Evolutionary conservation across 2,113 vertebrate genomes (phyloP).

Genomic region (Xerus inauris): DNA sequence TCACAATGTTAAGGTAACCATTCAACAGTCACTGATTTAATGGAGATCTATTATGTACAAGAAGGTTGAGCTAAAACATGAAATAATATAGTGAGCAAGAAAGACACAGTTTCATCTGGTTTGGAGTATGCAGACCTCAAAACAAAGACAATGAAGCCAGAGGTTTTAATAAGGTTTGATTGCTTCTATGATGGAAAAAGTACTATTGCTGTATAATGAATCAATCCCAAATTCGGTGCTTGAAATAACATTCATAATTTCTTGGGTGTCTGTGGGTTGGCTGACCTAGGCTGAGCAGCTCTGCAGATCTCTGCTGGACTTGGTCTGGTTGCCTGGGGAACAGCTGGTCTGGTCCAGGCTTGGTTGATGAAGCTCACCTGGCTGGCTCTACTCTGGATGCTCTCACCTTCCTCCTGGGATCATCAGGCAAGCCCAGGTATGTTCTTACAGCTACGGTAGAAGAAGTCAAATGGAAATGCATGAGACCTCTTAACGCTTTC

Average conservation of each 20-base stretch:
- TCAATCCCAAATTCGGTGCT: not conserved
- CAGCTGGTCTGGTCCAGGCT: not conserved
- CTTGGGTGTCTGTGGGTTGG: not conserved
- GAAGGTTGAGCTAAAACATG: conserved; percentile 1
- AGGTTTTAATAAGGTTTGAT: conserved; percentile 23
- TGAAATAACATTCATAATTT: not conserved
- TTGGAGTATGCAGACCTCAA: not conserved
- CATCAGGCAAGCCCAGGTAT: not conserved
- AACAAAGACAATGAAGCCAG: conserved; percentile 18
- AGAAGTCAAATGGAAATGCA: not conserved
- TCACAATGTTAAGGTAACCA: conserved; percentile 12
- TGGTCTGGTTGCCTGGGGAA: not conserved
- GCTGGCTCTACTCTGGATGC: not conserved
- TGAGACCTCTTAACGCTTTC: not conserved
- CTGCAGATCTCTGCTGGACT: not conserved
- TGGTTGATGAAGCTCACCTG: not conserved
- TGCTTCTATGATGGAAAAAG: not conserved
- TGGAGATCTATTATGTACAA: not conserved
- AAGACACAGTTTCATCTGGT: not conserved
- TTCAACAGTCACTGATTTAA: conserved; percentile 38
- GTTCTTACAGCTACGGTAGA: not conserved
- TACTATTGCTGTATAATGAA: not conserved
- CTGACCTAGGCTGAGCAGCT: not conserved
- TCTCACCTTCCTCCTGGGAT: not conserved
- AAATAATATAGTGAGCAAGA: conserved; percentile 9